Percentiles rank a stretch among this genome's conserved stretches.
Evolutionary conservation across 2,113 vertebrate genomes (phyloP).

Genomic region (Poeciliopsis retropinna): DNA sequence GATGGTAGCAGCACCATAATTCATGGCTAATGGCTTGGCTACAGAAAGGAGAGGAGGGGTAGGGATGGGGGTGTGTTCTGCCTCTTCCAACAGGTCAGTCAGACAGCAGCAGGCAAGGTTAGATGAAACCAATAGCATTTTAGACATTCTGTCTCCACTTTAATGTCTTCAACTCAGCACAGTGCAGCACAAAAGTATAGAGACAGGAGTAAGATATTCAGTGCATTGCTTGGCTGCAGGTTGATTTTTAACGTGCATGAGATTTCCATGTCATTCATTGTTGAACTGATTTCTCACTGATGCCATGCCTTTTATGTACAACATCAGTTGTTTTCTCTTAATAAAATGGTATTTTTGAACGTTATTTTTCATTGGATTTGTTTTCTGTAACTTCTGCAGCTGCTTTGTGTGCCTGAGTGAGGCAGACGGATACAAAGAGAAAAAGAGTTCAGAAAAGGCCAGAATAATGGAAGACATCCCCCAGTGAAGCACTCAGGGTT

Average conservation of each 20-base stretch:
- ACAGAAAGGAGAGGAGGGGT: constrained; percentile 21
- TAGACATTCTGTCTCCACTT: neutral
- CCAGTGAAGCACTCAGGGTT: constrained; percentile 5
- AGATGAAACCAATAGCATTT: constrained; percentile 38
- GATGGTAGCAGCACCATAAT: constrained; percentile 74
- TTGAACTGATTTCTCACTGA: neutral
- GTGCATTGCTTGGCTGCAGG: neutral
- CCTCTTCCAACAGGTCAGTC: constrained; percentile 64
- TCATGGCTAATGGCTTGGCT: constrained; percentile 70
- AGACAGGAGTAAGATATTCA: neutral
- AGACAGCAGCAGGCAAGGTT: constrained; percentile 29
- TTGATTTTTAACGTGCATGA: neutral
- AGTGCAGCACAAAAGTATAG: neutral
- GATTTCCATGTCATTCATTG: neutral
- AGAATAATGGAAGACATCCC: neutral
- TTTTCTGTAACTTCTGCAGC: neutral
- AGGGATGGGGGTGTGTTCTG: constrained; percentile 21
- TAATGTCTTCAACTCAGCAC: too few species aligned
- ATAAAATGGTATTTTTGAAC: neutral
- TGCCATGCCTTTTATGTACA: too few species aligned
- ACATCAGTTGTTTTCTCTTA: neutral
- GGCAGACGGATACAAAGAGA: constrained; percentile 1
- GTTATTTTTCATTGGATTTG: neutral
- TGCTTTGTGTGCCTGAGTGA: constrained; percentile 1
- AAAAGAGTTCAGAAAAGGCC: constrained; percentile 4